These are phyloP conservation scores for Crypturellus undulatus DNA, from an alignment of 2,113 vertebrate species.

Conservation along the genomic window DNA sequence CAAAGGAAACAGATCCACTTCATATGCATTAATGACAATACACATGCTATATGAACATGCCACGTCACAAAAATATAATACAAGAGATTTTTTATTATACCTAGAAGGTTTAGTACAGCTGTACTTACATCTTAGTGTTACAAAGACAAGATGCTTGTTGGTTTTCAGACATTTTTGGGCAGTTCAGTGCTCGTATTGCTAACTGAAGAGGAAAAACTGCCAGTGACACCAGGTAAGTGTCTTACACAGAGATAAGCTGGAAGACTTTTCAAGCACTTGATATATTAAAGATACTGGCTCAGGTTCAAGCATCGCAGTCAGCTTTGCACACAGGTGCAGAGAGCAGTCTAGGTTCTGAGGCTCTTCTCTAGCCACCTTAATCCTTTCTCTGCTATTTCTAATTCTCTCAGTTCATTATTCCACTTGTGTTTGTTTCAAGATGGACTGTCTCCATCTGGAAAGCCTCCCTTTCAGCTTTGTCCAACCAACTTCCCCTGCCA, in stretches of 20 bases:
- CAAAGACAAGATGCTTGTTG: background rate
- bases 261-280: background rate
- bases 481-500: slow-evolving; percentile 10
- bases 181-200: background rate
- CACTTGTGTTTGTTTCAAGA: background rate
- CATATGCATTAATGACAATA: background rate
- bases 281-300: background rate
- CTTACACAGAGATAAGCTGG: background rate
- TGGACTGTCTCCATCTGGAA: background rate
- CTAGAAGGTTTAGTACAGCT: background rate
- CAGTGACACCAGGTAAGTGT: background rate
- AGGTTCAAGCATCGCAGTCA: background rate
- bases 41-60: background rate
- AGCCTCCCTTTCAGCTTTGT: background rate
- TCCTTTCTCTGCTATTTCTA: background rate
- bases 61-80: background rate
- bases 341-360: background rate
- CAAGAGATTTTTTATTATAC: background rate
- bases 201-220: background rate
- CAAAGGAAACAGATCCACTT: background rate
- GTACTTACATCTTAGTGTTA: background rate
- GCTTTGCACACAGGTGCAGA: background rate
- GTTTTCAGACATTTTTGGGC: background rate
- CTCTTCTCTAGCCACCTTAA: background rate
- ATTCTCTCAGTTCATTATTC: background rate